Conservation (phyloP, 2,797 vertebrate genomes). For the Gila robusta region DNA sequence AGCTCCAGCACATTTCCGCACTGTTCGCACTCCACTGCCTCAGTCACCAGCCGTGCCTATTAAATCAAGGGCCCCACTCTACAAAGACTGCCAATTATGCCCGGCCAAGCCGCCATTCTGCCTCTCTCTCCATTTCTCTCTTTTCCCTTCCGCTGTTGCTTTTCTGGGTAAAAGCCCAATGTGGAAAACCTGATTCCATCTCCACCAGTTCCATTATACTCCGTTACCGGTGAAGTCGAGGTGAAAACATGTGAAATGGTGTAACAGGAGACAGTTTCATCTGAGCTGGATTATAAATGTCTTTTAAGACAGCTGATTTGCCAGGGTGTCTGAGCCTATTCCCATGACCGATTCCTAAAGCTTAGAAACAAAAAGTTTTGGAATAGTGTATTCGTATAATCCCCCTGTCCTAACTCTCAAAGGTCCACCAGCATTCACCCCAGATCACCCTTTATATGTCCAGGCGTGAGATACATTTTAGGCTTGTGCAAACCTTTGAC, state of each 20-base stretch:
- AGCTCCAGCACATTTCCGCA: slow-evolving; percentile 74
- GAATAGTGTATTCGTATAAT: slow-evolving; percentile 28
- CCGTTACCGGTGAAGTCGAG: slow-evolving; percentile 60
- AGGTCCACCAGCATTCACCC: slow-evolving; percentile 20
- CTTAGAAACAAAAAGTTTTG: slow-evolving; percentile 38
- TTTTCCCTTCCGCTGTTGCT: slow-evolving; percentile 59
- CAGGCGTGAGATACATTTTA: not conserved
- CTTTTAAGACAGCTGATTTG: slow-evolving; percentile 15
- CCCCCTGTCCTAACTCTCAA: not conserved
- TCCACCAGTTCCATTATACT: slow-evolving; percentile 63
- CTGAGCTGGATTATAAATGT: slow-evolving; percentile 42
- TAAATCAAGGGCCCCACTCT: slow-evolving; percentile 79
- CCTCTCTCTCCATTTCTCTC: slow-evolving; percentile 52
- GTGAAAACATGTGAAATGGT: slow-evolving; percentile 64
- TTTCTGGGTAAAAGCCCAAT: slow-evolving; percentile 71
- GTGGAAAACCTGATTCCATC: slow-evolving; percentile 73
- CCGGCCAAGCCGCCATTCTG: slow-evolving; percentile 68
- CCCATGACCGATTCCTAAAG: slow-evolving; percentile 37
- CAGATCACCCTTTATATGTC: slow-evolving; percentile 10
- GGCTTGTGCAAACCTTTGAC: not conserved
- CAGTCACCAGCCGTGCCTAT: slow-evolving; percentile 79
- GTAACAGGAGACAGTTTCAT: slow-evolving; percentile 64
- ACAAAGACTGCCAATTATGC: slow-evolving; percentile 81
- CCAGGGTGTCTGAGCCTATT: slow-evolving; percentile 22
- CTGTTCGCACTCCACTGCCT: slow-evolving; percentile 80